phyloP scores from a whole-genome alignment of 35 echinoderm and acorn worm genomes.

The Strongylocentrotus purpuratus region DNA sequence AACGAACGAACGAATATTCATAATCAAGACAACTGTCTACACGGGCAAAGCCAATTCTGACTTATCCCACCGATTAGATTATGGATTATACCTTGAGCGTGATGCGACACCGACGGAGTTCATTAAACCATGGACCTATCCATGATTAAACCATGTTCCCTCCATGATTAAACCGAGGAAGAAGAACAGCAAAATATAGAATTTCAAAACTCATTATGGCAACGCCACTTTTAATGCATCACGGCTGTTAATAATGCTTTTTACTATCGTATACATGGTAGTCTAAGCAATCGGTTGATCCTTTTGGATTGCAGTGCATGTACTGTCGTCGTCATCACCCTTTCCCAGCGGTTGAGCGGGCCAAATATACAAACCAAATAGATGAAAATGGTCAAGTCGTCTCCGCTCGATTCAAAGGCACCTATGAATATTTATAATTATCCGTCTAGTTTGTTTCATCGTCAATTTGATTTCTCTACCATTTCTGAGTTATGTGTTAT shows the following conservation, averaged over 20 bases:
- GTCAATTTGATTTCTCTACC: no score
- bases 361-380: neutral
- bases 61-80: neutral
- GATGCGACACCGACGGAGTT: neutral
- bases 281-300: neutral
- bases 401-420: neutral
- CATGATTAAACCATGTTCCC: no score
- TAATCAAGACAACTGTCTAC: neutral
- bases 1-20: neutral
- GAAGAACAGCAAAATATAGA: no score
- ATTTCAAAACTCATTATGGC: neutral
- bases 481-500: no score
- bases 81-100: neutral
- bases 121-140: neutral
- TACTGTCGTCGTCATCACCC: neutral
- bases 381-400: neutral
- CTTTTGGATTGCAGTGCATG: neutral
- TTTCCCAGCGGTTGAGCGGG: neutral
- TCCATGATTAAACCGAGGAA: no score
- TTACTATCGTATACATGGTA: neutral
- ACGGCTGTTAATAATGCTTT: neutral
- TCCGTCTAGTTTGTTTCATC: no score
- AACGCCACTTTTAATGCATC: neutral
- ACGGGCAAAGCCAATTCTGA: neutral
- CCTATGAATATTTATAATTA: no score